Conservation (phyloP, 2,113 vertebrate species). For the Artemisiospiza belli region DNA sequence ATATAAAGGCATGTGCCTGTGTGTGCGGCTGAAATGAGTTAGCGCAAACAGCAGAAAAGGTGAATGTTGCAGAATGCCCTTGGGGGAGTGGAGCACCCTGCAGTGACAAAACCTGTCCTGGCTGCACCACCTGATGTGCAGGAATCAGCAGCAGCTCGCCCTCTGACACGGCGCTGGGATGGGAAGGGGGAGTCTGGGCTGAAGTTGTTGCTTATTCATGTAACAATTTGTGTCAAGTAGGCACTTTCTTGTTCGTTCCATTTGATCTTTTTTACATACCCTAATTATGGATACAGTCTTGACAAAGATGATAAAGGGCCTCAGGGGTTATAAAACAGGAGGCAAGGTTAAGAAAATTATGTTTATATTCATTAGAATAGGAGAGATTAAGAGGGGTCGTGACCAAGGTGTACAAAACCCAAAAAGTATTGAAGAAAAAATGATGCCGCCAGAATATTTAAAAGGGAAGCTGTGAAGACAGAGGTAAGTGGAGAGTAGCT, state of each 20-base stretch:
- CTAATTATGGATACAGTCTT: slow-evolving; percentile 36
- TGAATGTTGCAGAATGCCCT: neutral
- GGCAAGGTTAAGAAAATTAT: slow-evolving; percentile 39
- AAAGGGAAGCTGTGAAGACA: neutral
- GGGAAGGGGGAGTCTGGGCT: neutral
- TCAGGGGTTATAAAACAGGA: slow-evolving; percentile 41
- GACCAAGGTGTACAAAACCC: slow-evolving; percentile 22
- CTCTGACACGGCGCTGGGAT: neutral
- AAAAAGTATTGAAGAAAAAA: neutral
- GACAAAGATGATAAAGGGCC: slow-evolving; percentile 38
- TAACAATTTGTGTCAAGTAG: slow-evolving; percentile 13
- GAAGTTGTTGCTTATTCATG: neutral
- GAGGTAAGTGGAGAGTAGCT: neutral
- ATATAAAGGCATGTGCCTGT: neutral
- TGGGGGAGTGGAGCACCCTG: neutral
- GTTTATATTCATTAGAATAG: slow-evolving; percentile 61
- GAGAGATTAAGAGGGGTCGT: slow-evolving; percentile 15
- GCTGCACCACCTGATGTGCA: neutral
- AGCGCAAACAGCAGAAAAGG: neutral
- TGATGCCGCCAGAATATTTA: slow-evolving; percentile 5
- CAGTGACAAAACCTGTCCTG: neutral
- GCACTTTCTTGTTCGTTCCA: neutral
- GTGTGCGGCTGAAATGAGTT: neutral
- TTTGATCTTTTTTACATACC: neutral
- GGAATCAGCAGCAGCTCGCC: neutral